Evolutionary conservation across 2,797 vertebrate genomes (phyloP), one percentile per base, ranked within the genome.

Genomic region (Buphagus erythrorhynchus): DNA sequence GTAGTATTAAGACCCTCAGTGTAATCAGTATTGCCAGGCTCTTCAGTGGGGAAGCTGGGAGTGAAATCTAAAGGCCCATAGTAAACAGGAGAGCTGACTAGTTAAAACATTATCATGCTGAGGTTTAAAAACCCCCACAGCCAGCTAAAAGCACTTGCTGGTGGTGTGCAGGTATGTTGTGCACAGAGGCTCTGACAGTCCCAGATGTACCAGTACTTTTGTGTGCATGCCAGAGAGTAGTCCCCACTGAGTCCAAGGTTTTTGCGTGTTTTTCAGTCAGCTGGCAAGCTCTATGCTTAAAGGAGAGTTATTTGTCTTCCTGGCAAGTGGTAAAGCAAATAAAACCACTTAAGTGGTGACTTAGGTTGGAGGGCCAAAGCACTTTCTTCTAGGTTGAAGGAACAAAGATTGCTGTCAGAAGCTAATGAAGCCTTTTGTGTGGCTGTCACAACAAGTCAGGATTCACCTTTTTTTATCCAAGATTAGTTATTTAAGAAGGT

Each of bases 291-390:
- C 67, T 40, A 13, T 20, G 43, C 66, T 52, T 52, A 9, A 46
- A 38, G 46, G 55, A 66, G 43, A 52, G n/a, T 46, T 83, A 31
- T 18, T 90, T 92, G 48, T 85, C 61, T 49, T 87, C 33, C 11
- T 72, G 90, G 79, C 52, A 67, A 85, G 76, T 9, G 33, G 49
- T 26, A 77, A 90, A 68, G 48, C 82, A 93, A 89, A 82, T 85
- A 86, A 86, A 93, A 57, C 36, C 46, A n/a, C 21, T 58, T 4
- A n/a, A 67, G 46, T 22, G 38, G 68, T 24, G 43, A 59, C 65
- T 67, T 54, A 22, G 0, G 3, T 40, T 87, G 52, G 55, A 52
- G 77, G 71, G 43, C n/a, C 0, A 7, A 5, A 76, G 78, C n/a
- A 46, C 65, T 68, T 94, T 85, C 78, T 87, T 80, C 54, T 80